Conservation (phyloP, 2,797 vertebrate species). For the Pipistrellus nathusii region DNA sequence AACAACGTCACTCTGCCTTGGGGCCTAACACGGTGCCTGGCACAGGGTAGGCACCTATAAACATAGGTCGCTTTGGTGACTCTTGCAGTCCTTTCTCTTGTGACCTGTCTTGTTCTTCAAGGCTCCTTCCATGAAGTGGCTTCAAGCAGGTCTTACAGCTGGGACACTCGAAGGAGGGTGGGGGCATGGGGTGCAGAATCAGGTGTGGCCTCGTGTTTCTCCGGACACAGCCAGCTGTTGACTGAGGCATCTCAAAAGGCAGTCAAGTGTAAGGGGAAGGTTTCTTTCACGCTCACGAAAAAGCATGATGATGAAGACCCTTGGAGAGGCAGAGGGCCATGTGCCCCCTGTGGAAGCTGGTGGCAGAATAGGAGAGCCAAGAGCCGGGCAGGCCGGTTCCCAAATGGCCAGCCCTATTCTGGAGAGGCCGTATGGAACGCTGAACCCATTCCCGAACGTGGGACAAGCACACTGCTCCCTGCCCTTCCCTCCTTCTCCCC, state of each 20-base stretch:
- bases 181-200: not conserved
- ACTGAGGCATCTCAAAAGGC: slow-evolving; percentile 2
- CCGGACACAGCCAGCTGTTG: not conserved
- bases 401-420: not conserved
- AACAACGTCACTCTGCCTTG: not conserved
- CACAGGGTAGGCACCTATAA: not conserved
- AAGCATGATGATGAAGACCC: slow-evolving; percentile 56
- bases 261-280: slow-evolving; percentile 19
- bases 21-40: not conserved
- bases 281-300: slow-evolving; percentile 42
- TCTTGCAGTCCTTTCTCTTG: not conserved
- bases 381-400: not conserved
- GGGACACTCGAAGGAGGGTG: not conserved
- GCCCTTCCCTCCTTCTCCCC: not conserved
- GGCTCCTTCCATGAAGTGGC: rapidly evolving
- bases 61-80: not conserved
- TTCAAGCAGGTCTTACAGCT: not conserved
- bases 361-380: slow-evolving; percentile 7
- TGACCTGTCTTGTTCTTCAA: not conserved
- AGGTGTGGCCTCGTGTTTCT: not conserved
- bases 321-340: not conserved
- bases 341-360: slow-evolving; percentile 2
- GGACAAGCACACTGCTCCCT: not conserved
- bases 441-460: not conserved
- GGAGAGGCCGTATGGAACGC: not conserved